Percentiles rank a stretch among this genome's conserved stretches.
These are phyloP conservation scores for Oxyura jamaicensis DNA, from an alignment of 2,113 vertebrate species.

Conservation along the genomic window DNA sequence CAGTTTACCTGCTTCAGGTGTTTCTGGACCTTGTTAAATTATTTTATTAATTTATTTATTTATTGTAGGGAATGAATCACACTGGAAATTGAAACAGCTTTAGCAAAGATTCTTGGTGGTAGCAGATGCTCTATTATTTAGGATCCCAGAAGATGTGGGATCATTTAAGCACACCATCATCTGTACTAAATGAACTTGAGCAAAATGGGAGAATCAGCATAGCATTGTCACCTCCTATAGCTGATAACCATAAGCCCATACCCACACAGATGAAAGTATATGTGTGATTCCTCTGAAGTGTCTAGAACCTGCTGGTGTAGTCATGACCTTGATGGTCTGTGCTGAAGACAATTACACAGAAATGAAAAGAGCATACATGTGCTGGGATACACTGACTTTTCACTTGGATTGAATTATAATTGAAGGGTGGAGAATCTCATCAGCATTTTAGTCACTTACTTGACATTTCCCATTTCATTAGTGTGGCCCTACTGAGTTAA, in stretches of 20 bases:
- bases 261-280: fast-evolving
- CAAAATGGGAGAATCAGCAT: neutral
- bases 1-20: neutral
- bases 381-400: neutral
- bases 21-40: neutral
- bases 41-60: too few species aligned
- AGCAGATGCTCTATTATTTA: neutral
- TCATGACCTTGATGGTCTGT: neutral
- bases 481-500: neutral
- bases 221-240: neutral
- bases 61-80: fast-evolving
- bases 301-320: neutral
- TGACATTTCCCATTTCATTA: neutral
- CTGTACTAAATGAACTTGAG: neutral
- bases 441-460: neutral
- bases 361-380: fast-evolving
- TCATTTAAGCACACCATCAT: neutral
- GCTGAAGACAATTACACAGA: neutral
- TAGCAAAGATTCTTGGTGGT: neutral
- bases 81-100: neutral
- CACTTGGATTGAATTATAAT: neutral
- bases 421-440: neutral
- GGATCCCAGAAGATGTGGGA: neutral
- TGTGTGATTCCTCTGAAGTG: fast-evolving
- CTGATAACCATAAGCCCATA: neutral